Percentiles rank a stretch among this genome's conserved stretches.
phyloP scores from a whole-genome alignment of 1,140 invertebrate species.

The Anoplolepis gracilipes region DNA sequence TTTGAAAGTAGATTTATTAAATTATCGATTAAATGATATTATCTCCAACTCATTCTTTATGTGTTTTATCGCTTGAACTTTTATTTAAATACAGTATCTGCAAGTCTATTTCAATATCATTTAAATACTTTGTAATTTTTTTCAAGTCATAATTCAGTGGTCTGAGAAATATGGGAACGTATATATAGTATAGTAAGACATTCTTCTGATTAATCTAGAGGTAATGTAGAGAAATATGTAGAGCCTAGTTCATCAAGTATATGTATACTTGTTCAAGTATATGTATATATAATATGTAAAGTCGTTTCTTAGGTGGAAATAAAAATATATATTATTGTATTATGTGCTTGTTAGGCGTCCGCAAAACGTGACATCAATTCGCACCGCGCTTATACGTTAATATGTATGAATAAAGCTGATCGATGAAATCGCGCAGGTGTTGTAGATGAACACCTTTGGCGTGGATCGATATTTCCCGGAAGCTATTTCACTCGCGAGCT shows the following conservation, averaged over 20 bases:
- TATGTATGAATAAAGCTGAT: constrained; percentile 44
- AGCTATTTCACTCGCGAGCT: not conserved
- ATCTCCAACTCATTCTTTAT: not conserved
- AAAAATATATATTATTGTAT: not conserved
- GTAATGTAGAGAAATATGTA: not conserved
- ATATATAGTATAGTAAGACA: not conserved
- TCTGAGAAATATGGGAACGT: not conserved
- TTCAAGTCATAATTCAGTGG: not conserved
- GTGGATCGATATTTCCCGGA: constrained; percentile 57
- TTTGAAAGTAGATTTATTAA: too few species aligned
- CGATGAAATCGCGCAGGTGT: constrained; percentile 66
- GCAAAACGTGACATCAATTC: constrained; percentile 8
- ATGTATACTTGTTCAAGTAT: not conserved
- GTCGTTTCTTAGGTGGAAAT: not conserved
- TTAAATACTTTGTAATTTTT: not conserved
- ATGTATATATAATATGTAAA: not conserved
- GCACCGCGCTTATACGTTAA: constrained; percentile 23
- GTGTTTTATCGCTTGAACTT: not conserved
- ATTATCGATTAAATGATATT: too few species aligned
- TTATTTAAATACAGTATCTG: not conserved
- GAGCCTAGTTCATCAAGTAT: not conserved
- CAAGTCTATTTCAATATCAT: not conserved
- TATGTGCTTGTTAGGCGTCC: not conserved
- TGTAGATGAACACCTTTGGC: constrained; percentile 53
- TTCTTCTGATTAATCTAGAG: constrained; percentile 23